Conservation (phyloP, 2,888 invertebrate genomes). For the Notodonta dromedarius region DNA sequence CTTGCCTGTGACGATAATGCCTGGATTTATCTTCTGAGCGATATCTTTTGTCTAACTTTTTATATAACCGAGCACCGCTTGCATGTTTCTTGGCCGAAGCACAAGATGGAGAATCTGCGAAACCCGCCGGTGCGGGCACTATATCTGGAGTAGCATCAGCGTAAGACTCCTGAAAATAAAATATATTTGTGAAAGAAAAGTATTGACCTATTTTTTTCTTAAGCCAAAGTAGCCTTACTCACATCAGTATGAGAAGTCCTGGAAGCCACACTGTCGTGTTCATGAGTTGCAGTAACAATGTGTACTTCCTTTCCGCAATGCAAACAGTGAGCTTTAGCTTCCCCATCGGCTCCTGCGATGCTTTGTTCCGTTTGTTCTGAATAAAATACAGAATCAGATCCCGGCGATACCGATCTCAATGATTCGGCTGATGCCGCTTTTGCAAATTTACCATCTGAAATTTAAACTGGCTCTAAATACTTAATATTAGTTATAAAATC, state of each 20-base stretch:
- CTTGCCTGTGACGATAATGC: slow-evolving; percentile 87
- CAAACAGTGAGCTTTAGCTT: slow-evolving; percentile 88
- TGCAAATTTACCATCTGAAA: slow-evolving; percentile 78
- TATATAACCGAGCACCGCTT: slow-evolving; percentile 86
- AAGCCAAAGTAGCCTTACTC: slow-evolving; percentile 33
- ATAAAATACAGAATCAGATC: slow-evolving; percentile 95
- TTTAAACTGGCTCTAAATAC: slow-evolving; percentile 12
- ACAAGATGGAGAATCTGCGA: slow-evolving; percentile 91
- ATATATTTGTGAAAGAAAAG: not conserved
- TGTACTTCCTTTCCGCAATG: slow-evolving; percentile 93
- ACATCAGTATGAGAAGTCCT: slow-evolving; percentile 78
- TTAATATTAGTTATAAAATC: not conserved
- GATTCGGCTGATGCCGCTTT: slow-evolving; percentile 95
- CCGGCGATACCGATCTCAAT: slow-evolving; percentile 94
- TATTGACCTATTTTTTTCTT: not conserved
- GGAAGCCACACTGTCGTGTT: slow-evolving; percentile 72
- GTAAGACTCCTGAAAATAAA: slow-evolving; percentile 68
- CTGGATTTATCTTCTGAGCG: slow-evolving; percentile 90
- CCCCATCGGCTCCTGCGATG: slow-evolving; percentile 79
- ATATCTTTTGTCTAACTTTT: slow-evolving; percentile 90
- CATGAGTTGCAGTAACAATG: slow-evolving; percentile 81
- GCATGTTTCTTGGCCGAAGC: slow-evolving; percentile 63
- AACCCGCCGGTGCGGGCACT: slow-evolving; percentile 94
- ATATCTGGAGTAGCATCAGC: slow-evolving; percentile 87
- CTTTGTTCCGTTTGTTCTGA: slow-evolving; percentile 89